A percentile compares a stretch with the other conserved stretches of the same genome.
Conservation (phyloP, 2,113 vertebrate species). For the Phrynosoma blainvillii region DNA sequence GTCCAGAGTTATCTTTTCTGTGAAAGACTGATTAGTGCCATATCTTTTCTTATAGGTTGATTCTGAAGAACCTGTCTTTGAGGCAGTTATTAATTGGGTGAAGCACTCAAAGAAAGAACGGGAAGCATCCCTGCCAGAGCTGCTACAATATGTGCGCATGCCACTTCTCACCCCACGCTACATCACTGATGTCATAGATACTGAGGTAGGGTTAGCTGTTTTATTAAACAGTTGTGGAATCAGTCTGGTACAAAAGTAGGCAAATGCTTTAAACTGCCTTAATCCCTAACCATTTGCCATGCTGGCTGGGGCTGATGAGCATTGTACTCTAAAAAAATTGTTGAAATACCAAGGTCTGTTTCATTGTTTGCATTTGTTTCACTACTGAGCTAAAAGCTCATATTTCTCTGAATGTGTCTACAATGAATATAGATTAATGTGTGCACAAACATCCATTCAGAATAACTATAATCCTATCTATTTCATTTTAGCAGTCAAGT, state of each 20-base stretch:
- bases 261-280: not conserved
- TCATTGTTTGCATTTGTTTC: not conserved
- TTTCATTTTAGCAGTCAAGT: not conserved
- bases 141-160: slow-evolving; percentile 96
- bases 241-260: not conserved
- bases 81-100: slow-evolving; percentile 97
- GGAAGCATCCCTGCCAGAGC: slow-evolving; percentile 88
- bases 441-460: not conserved
- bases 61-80: slow-evolving; percentile 96
- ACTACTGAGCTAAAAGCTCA: not conserved
- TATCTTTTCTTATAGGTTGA: slow-evolving; percentile 83
- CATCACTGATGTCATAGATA: slow-evolving; percentile 97
- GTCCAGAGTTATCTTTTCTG: rapidly evolving
- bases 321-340: not conserved
- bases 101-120: slow-evolving; percentile 93
- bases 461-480: not conserved
- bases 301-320: too few relatives aligned
- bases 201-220: slow-evolving; percentile 81
- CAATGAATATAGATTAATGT: not conserved
- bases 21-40: rapidly evolving
- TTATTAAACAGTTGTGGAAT: not conserved
- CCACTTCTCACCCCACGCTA: slow-evolving; percentile 96
- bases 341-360: too few relatives aligned
- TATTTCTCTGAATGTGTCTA: not conserved
- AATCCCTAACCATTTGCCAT: not conserved